Evolutionary conservation across 1,140 invertebrate species (phyloP), one percentile per base, ranked within the genome.

Genomic region (Teleogryllus occipitalis): DNA sequence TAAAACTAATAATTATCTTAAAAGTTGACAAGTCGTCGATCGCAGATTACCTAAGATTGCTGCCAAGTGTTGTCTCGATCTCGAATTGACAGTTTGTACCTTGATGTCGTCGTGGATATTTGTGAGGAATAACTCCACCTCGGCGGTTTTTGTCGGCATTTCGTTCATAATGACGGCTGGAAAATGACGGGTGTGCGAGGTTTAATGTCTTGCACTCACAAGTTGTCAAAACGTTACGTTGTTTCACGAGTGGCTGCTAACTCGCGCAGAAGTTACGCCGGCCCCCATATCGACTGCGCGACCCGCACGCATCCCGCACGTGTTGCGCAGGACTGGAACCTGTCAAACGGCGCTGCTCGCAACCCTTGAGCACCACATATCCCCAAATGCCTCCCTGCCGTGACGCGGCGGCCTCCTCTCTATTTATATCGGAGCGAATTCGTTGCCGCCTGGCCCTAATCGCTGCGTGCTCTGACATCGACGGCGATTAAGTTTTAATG

Each of bases 321-420:
- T 65, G 54, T 65, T 65, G 54, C 54, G 54, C 54, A 65, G 54
- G 54, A 65, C 54, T 65, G 54, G 54, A 65, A 65, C 54, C 54
- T 65, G 54, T 65, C 54, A 65, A 65, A 65, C 18, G 54, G 18
- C 54, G 54, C 10, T 18, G 18, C 18, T 65, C 54, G 10, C 54
- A 65, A 18, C 54, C 18, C 27, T 39, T 39, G 27, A 39, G 27
- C 27, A 39, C 27, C 27, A 39, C 27, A 39, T 39, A 39, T 39
- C 27, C 27, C 27, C 27, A 39, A 39, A 39, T 39, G 27, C 5
- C 27, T 39, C 27, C 27, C 27, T 39, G 27, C 27, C 27, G 27
- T 39, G 27, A 39, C 27, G 27, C 27, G 27, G 27, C 27, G 27
- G 27, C 27, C 27, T 39, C 27, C 27, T 39, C 27, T 39, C 27